Base-by-base conservation (phyloP, 2,797 vertebrate genomes). In the Channa striata region DNA sequence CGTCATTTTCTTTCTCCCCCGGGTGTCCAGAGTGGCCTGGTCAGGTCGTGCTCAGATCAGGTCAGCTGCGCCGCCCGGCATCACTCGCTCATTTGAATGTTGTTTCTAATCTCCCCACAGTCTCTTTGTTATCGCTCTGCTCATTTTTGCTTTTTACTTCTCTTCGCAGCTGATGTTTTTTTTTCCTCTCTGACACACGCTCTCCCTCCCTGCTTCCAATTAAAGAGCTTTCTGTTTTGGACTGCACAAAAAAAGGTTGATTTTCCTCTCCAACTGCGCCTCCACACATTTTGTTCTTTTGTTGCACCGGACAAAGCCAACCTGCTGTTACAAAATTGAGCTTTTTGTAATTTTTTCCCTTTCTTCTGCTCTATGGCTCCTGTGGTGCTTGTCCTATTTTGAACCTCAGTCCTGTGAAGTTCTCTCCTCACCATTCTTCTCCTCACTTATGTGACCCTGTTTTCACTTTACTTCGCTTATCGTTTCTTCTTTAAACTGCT, bases 201-300 rank as follows among this genome's bases (percentile, higher is more conserved):
- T 76, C 56, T 65, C 59, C 70, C 46, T 42, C 44, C 50, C 14
- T 1, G 1, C 49, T 48, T 61, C 70, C 47, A 80, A 79, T 83
- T 82, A 78, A 89, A 80, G 60, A 72, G 68, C 72, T 69, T 11
- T 63, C 68, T 49, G 50, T 73, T 77, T 71, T 63, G 71, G 70
- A 74, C 52, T 17, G 53, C 71, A 75, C 63, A 53, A 70, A 63
- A n/a, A 74, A 77, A 86, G 56, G 53, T 40, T 53, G 57, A 72
- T 87, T 79, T 75, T 83, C 65, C 63, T 46, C 64, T 74, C 70
- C 64, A 74, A 67, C 72, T 61, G 81, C 9, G 52, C 75, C 67
- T 82, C 70, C 85, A 73, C 76, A 83, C 59, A 72, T 82, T 92
- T 79, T 82, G 62, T 88, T 68, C 80, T 57, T 84, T 81, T 88